Percentiles rank a stretch among this genome's conserved stretches.
phyloP scores from a whole-genome alignment of 2,888 invertebrate species.

The Cordylochernes scorpioides region DNA sequence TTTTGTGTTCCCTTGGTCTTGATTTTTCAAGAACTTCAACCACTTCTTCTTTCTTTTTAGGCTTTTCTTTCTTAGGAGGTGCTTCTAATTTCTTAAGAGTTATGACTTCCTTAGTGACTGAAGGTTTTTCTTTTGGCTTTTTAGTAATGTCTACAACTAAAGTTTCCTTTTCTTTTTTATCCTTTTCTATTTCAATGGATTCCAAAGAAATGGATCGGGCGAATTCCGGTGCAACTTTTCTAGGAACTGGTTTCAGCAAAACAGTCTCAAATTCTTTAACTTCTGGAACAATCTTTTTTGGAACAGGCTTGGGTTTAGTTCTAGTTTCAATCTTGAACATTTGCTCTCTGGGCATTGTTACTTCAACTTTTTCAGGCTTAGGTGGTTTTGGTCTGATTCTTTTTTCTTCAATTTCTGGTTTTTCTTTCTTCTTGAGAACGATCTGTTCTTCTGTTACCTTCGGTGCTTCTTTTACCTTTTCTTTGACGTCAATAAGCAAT shows the following conservation, averaged over 20 bases:
- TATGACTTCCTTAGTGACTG: no score
- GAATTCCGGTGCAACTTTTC: no score
- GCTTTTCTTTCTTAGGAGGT: constrained; percentile 1
- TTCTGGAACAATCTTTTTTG: no score
- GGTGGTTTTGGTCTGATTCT: constrained; percentile 1
- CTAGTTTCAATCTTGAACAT: background rate
- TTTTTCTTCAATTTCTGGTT: constrained; percentile 6
- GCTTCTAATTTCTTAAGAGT: background rate
- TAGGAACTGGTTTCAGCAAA: no score
- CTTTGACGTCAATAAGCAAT: background rate
- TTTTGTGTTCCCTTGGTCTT: constrained; percentile 4
- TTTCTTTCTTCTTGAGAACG: constrained; percentile 6
- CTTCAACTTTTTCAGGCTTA: constrained; percentile 2
- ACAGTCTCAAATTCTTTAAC: no score
- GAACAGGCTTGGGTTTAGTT: background rate
- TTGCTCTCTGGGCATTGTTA: constrained; percentile 2
- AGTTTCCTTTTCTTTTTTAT: background rate
- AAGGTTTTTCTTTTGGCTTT: background rate
- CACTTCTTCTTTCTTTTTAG: constrained; percentile 7
- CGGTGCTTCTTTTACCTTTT: constrained; percentile 3
- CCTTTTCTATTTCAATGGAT: no score
- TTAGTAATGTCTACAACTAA: constrained; percentile 1
- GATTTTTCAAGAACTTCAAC: constrained; percentile 3
- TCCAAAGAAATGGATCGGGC: no score
- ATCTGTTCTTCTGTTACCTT: constrained; percentile 7